These are phyloP conservation scores for Steinernema scapterisci DNA, from an alignment of 2,888 invertebrate genomes.

Conservation along the genomic window DNA sequence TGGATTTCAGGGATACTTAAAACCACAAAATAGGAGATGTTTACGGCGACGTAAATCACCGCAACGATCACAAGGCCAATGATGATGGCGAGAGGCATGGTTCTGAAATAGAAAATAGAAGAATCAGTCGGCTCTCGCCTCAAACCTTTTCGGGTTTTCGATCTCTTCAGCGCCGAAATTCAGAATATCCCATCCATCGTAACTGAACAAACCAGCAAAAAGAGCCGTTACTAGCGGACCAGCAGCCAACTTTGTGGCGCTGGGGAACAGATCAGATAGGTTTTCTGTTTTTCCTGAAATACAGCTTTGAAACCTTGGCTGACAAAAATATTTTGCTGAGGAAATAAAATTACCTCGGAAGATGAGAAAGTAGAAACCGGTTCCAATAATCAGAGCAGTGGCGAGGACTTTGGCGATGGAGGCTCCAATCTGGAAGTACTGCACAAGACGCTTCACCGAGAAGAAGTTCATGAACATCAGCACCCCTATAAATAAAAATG, in stretches of 20 bases:
- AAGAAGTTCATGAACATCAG: slow-evolving; percentile 65
- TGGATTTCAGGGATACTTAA: slow-evolving; percentile 49
- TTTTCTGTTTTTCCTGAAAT: slow-evolving; percentile 41
- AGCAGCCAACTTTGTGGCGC: slow-evolving; percentile 37
- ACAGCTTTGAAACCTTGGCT: no score
- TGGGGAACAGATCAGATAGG: slow-evolving; percentile 45
- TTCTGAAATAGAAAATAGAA: slow-evolving; percentile 40
- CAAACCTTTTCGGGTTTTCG: slow-evolving; percentile 57
- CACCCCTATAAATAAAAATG: slow-evolving; percentile 41
- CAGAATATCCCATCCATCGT: slow-evolving; percentile 65
- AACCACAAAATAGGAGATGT: slow-evolving; percentile 62
- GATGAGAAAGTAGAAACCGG: slow-evolving; percentile 58
- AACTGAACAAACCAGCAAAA: slow-evolving; percentile 54
- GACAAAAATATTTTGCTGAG: neutral
- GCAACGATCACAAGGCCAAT: slow-evolving; percentile 62
- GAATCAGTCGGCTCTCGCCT: slow-evolving; percentile 3
- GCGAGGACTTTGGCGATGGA: slow-evolving; percentile 60
- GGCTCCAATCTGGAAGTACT: slow-evolving; percentile 62
- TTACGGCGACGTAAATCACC: slow-evolving; percentile 57
- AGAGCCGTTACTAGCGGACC: slow-evolving; percentile 56
- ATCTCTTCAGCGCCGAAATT: slow-evolving; percentile 65
- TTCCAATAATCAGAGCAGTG: slow-evolving; percentile 54
- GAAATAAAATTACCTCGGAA: slow-evolving; percentile 15
- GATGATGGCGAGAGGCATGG: slow-evolving; percentile 63
- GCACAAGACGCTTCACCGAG: slow-evolving; percentile 61